Evolutionary conservation across 2,797 vertebrate genomes (phyloP).

Genomic region (Galaxias olidus): DNA sequence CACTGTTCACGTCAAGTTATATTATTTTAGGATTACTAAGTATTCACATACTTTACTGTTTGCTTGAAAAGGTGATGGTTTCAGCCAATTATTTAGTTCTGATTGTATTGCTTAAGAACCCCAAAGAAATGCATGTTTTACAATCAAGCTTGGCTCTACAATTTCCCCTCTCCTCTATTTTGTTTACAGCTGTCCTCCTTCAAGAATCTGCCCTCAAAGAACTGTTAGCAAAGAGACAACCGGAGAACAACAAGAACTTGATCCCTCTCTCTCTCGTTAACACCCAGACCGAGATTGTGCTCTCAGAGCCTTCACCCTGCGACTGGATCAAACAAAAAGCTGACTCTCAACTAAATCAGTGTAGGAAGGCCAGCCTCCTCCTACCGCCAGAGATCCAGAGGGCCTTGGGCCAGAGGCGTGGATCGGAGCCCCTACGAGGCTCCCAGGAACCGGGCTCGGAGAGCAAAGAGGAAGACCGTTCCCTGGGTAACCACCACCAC

Average conservation of each 20-base stretch:
- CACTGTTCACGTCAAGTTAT: too few relatives aligned
- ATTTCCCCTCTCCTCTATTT: conserved; percentile 8
- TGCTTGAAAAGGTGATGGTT: too few relatives aligned
- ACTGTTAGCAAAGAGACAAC: conserved; percentile 52
- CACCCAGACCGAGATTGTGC: not conserved
- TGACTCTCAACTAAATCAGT: conserved; percentile 11
- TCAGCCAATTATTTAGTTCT: not conserved
- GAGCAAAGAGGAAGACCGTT: conserved; percentile 37
- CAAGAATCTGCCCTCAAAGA: conserved; percentile 73
- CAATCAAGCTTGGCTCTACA: not conserved
- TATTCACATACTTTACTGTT: too few relatives aligned
- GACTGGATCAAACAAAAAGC: not conserved
- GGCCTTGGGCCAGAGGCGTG: conserved; percentile 46
- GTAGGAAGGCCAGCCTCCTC: conserved; percentile 48
- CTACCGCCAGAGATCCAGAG: conserved; percentile 28
- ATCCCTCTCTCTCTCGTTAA: conserved; percentile 1
- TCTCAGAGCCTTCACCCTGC: conserved; percentile 23
- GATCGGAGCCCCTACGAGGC: conserved; percentile 50
- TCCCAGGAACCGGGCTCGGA: conserved; percentile 12
- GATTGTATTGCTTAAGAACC: not conserved
- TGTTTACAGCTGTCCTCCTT: conserved; percentile 81
- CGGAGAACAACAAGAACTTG: conserved; percentile 21
- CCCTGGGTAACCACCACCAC: conserved; percentile 60
- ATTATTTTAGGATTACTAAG: too few relatives aligned
- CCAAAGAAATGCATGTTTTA: not conserved